Percentiles rank a stretch among this genome's conserved stretches.
phyloP scores from a whole-genome alignment of 2,888 invertebrate genomes.

The Ametastegia equiseti region DNA sequence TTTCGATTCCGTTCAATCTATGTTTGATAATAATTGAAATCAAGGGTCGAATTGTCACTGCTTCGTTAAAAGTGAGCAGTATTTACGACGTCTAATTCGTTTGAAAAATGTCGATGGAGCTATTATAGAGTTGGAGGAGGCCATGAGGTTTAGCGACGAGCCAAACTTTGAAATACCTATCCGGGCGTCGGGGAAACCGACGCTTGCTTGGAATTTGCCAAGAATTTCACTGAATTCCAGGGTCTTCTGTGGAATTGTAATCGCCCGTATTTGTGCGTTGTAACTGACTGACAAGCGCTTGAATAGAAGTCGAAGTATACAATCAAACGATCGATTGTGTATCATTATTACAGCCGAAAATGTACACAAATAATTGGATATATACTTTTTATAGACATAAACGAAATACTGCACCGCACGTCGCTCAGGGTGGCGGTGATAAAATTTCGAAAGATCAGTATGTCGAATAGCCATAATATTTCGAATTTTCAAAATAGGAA shows the following conservation, averaged over 20 bases:
- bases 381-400: too few relatives aligned
- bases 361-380: too few relatives aligned
- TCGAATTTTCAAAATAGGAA: too few relatives aligned
- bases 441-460: too few relatives aligned
- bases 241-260: constrained; percentile 23
- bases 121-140: not conserved
- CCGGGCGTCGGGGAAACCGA: constrained; percentile 8
- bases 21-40: not conserved
- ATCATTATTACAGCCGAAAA: too few relatives aligned
- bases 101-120: not conserved
- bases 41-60: not conserved
- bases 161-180: constrained; percentile 1
- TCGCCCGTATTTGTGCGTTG: not conserved
- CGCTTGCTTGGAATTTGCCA: constrained; percentile 32
- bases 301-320: not conserved
- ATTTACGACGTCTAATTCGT: not conserved
- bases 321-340: not conserved
- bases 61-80: not conserved
- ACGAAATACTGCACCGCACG: too few relatives aligned
- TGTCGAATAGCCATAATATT: too few relatives aligned
- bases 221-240: constrained; percentile 29
- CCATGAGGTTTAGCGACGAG: not conserved
- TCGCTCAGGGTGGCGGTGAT: too few relatives aligned
- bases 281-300: not conserved
- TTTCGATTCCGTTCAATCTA: not conserved